Conservation (phyloP, 2,113 vertebrate species). For the Hystrix brachyura region DNA sequence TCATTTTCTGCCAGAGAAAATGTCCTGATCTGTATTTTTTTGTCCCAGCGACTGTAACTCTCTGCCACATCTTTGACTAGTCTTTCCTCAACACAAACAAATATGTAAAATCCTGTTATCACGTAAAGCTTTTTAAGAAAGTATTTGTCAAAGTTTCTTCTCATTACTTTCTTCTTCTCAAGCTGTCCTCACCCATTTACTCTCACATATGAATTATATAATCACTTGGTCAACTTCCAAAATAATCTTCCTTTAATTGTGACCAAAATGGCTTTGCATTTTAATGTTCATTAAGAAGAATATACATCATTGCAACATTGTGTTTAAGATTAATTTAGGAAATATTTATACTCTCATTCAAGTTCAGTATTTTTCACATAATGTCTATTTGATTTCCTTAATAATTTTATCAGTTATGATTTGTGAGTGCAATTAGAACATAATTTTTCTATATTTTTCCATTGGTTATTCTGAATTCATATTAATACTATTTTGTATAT, state of each 20-base stretch:
- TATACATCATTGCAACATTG: neutral
- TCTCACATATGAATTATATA: neutral
- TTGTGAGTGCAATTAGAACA: neutral
- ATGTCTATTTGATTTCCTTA: neutral
- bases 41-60: neutral
- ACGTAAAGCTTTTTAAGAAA: neutral
- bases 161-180: neutral
- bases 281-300: neutral
- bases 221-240: neutral
- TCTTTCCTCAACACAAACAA: neutral
- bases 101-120: neutral
- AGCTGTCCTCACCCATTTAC: neutral
- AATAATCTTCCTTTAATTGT: neutral
- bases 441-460: conserved; percentile 3
- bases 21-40: neutral
- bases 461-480: neutral
- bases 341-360: neutral
- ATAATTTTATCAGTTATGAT: neutral
- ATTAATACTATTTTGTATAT: neutral
- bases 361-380: neutral
- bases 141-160: neutral
- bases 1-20: neutral
- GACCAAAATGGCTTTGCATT: neutral
- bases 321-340: neutral
- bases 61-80: neutral